Evolutionary conservation across 2,113 vertebrate species (phyloP).

Genomic region (Psophia crepitans): DNA sequence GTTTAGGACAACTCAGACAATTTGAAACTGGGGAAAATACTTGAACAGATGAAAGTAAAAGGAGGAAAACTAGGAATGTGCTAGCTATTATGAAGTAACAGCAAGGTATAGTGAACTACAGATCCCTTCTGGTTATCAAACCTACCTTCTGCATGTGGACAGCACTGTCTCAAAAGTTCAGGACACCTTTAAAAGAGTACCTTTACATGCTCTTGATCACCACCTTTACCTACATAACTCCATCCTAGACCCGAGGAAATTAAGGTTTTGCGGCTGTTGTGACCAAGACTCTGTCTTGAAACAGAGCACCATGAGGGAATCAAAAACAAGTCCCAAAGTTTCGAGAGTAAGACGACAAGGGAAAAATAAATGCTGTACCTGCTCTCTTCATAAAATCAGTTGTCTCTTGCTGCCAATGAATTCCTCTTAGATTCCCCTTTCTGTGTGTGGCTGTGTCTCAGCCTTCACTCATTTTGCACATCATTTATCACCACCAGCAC

Average conservation of each 20-base stretch:
- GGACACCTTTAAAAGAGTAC: background rate
- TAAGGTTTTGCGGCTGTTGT: background rate
- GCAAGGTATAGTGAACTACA: background rate
- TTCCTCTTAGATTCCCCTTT: background rate
- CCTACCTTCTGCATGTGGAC: background rate
- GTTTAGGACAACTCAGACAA: background rate
- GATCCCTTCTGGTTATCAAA: background rate
- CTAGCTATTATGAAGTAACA: background rate
- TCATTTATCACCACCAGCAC: conserved; percentile 5
- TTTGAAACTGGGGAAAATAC: background rate
- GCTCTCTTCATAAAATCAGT: background rate
- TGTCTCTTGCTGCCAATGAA: background rate
- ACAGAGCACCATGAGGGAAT: background rate
- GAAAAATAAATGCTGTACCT: conserved; percentile 36
- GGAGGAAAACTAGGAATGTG: background rate
- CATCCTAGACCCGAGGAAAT: background rate
- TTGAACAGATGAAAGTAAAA: background rate
- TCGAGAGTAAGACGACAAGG: background rate
- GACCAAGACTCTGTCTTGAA: background rate
- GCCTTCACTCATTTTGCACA: background rate
- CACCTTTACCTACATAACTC: background rate
- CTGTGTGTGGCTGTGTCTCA: background rate
- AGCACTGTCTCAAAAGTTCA: rapidly evolving
- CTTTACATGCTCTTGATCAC: background rate
- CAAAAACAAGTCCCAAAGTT: background rate